Base-by-base conservation (phyloP, 2,113 vertebrate species). In the Oophaga pumilio region DNA sequence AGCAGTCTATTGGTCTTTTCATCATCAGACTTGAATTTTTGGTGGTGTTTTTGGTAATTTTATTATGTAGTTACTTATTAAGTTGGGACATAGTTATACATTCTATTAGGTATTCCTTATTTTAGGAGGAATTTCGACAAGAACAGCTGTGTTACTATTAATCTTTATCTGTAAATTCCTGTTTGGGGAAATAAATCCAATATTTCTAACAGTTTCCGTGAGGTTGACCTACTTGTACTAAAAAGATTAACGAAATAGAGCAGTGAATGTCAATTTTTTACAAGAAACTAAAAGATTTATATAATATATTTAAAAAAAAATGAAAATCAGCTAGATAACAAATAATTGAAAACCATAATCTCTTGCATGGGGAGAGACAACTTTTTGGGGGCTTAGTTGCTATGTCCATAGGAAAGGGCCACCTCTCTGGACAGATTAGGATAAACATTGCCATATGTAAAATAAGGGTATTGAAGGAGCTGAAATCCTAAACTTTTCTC, bases 191-290 rank as follows among this genome's bases (percentile, higher is more conserved):
- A 10, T 14, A 62, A 86, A 53, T 52, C 84, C 43, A 77, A 24
- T 64, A 53, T 78, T 86, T 86, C 53, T 52, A 86, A 86, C 20
- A 62, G 71, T 85, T 76, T 85, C 84, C 84, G 14, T 74, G 53
- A 74, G n/a, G 28, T 1, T 85, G 83, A 71, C 53, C 66, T 59
- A 85, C 20, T 85, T 24, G 53, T 69, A 85, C 84, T 76, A 85
- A 85, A 73, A 77, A 64, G 84, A 77, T 85, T 85, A 76, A 60
- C 52, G 57, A 77, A 50, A 73, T 43, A 43, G 69, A 1, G 8
- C 13, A 76, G n/a, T 50, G 4, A 15, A 20, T 62, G 57, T 13
- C 28, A 77, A 85, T 77, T 64, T 64, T 8, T 60, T 64, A 12
- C 4, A 43, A 22, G 33, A 76, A 20, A 60, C 52, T n/a, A 18